phyloP scores from a whole-genome alignment of 2,888 invertebrate genomes.

The Plagodis dolabraria region DNA sequence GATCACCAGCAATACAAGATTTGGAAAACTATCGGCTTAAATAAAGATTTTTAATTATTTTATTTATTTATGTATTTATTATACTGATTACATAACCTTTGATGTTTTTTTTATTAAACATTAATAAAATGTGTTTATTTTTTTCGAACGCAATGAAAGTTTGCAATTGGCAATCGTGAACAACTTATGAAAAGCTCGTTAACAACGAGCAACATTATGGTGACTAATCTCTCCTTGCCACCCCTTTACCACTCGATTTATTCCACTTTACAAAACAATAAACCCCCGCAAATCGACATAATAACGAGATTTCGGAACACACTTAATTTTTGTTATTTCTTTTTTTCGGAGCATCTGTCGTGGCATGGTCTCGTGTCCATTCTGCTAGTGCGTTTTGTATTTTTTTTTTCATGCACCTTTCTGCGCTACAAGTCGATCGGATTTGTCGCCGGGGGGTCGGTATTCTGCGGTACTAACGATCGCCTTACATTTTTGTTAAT shows the following conservation, averaged over 20 bases:
- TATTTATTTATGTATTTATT: too few relatives aligned
- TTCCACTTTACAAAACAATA: constrained; percentile 62
- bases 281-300: constrained; percentile 59
- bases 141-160: too few relatives aligned
- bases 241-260: constrained; percentile 57
- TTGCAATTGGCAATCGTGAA: neutral
- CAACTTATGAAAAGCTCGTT: constrained; percentile 14
- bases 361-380: constrained; percentile 72
- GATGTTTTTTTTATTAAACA: too few relatives aligned
- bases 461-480: constrained; percentile 68
- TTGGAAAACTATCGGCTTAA: too few relatives aligned
- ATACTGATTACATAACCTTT: too few relatives aligned
- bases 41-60: too few relatives aligned
- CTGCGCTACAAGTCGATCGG: constrained; percentile 68
- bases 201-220: constrained; percentile 9
- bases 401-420: constrained; percentile 59
- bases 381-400: constrained; percentile 45
- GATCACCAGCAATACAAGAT: too few relatives aligned
- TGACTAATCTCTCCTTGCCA: constrained; percentile 39
- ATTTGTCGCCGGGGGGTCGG: constrained; percentile 76
- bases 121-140: too few relatives aligned
- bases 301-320: constrained; percentile 66
- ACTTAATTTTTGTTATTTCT: constrained; percentile 43
- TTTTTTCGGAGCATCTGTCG: constrained; percentile 74
- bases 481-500: constrained; percentile 67